Percentiles rank a stretch among this genome's conserved stretches.
Evolutionary conservation across 92 coral and sea anemone species (phyloP).

Genomic region (Siderastrea siderea): DNA sequence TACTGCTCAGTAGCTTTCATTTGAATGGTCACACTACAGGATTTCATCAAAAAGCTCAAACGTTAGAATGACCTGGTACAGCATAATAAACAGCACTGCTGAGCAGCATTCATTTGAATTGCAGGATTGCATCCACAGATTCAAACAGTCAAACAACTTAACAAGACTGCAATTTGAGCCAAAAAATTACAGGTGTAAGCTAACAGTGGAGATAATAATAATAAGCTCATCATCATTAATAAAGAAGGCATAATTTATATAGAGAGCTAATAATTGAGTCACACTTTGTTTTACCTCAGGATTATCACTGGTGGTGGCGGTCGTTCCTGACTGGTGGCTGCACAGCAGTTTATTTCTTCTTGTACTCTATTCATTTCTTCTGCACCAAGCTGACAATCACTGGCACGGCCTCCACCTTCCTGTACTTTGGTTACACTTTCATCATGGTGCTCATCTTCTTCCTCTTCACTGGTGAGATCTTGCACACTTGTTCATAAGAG

Average conservation of each 20-base stretch:
- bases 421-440: slow-evolving; percentile 96
- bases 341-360: slow-evolving; percentile 91
- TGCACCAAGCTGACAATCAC: slow-evolving; percentile 88
- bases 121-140: background rate
- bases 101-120: background rate
- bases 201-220: too few species aligned
- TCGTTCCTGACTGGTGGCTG: slow-evolving; percentile 98
- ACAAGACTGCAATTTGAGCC: too few species aligned
- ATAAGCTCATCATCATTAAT: too few species aligned
- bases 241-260: too few species aligned
- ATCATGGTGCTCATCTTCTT: slow-evolving; percentile 96
- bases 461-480: slow-evolving; percentile 87
- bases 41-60: too few species aligned
- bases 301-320: slow-evolving; percentile 99
- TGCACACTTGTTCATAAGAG: background rate
- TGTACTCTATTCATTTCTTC: slow-evolving; percentile 97
- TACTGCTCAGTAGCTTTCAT: too few species aligned
- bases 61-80: too few species aligned
- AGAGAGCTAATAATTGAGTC: background rate
- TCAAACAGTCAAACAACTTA: too few species aligned
- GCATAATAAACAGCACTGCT: background rate
- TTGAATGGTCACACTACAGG: too few species aligned
- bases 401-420: slow-evolving; percentile 92
- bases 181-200: too few species aligned
- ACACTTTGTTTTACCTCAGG: slow-evolving; percentile 44